A percentile compares a stretch with the other conserved stretches of the same genome.
phyloP scores from a whole-genome alignment of 2,113 vertebrate species.

The Caretta caretta region DNA sequence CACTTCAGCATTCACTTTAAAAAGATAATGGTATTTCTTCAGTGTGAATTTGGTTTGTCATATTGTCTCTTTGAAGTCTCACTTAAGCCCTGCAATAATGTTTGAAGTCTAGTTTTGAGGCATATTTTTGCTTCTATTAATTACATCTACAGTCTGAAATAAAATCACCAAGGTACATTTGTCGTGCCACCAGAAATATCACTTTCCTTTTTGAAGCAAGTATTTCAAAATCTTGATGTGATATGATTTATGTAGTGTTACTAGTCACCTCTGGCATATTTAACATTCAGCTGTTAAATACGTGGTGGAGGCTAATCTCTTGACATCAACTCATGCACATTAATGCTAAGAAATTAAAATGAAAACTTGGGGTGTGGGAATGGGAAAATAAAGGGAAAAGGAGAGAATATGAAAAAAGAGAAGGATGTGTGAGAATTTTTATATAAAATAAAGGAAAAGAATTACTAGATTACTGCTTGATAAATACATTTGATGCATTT shows the following conservation, averaged over 20 bases:
- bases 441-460: background rate
- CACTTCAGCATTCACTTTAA: background rate
- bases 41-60: background rate
- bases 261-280: background rate
- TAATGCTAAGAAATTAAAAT: background rate
- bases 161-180: background rate
- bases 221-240: background rate
- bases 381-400: background rate
- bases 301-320: background rate
- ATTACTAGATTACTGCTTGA: background rate
- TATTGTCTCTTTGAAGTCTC: background rate
- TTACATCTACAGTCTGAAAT: background rate
- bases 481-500: background rate
- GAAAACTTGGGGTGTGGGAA: background rate
- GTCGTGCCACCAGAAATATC: fast-evolving
- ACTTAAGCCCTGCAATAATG: background rate
- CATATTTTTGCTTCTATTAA: background rate
- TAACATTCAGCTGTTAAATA: background rate
- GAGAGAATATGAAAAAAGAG: background rate
- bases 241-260: background rate
- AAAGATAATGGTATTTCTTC: background rate
- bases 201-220: background rate
- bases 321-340: background rate
- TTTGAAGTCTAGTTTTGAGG: background rate
- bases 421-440: background rate